Percentiles rank a stretch among this genome's conserved stretches.
Evolutionary conservation across 2,888 invertebrate species (phyloP).

Genomic region (Phaonia tiefii): DNA sequence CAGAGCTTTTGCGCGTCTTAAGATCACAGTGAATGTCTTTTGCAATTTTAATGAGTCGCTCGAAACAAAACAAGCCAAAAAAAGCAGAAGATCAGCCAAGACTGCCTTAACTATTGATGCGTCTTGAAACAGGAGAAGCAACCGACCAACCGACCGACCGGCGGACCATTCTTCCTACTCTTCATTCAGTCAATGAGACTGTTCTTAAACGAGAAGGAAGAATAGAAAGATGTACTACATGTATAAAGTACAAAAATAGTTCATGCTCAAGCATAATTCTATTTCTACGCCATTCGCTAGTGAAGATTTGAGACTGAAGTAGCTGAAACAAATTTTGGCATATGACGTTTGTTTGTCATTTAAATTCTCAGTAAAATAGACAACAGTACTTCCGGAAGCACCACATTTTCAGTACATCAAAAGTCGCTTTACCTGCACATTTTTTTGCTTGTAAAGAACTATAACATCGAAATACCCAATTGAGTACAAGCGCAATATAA

Average conservation of each 20-base stretch:
- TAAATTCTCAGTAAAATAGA: too few species aligned
- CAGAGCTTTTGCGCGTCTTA: slow-evolving; percentile 42
- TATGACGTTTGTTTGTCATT: too few species aligned
- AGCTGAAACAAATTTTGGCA: too few species aligned
- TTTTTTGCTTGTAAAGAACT: too few species aligned
- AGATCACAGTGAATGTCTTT: slow-evolving; percentile 63
- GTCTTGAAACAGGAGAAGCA: not conserved
- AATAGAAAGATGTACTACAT: not conserved
- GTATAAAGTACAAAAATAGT: slow-evolving; percentile 48
- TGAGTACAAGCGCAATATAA: too few species aligned
- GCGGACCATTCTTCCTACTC: slow-evolving; percentile 11
- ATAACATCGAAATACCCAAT: too few species aligned
- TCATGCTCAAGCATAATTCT: slow-evolving; percentile 54
- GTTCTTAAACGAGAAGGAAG: not conserved
- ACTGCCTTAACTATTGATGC: not conserved
- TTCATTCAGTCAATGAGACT: slow-evolving; percentile 32
- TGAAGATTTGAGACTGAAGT: too few species aligned
- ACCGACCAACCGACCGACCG: not conserved
- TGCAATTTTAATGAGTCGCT: slow-evolving; percentile 66
- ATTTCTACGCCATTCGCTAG: too few species aligned
- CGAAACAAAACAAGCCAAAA: slow-evolving; percentile 9
- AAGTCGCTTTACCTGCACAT: too few species aligned
- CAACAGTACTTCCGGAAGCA: too few species aligned
- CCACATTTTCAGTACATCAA: too few species aligned
- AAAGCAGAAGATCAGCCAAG: slow-evolving; percentile 24